Evolutionary conservation across 2,113 vertebrate species (phyloP).

Genomic region (Collichthys lucidus): DNA sequence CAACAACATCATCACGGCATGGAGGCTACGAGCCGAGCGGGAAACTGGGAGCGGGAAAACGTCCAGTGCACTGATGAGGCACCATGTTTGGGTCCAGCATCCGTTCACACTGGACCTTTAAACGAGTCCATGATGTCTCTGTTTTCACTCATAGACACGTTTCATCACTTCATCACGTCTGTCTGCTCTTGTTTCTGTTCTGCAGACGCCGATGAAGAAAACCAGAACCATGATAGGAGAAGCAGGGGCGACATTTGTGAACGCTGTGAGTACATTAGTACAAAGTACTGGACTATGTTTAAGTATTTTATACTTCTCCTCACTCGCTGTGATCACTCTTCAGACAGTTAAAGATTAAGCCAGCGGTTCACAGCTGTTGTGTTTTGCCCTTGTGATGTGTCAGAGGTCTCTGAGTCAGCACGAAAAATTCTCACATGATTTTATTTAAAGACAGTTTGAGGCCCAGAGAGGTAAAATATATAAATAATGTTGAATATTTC

Average conservation of each 20-base stretch:
- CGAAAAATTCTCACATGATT: background rate
- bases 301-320: background rate
- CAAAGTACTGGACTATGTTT: background rate
- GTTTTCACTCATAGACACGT: too few relatives aligned
- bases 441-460: background rate
- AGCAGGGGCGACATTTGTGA: constrained; percentile 83
- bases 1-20: too few relatives aligned
- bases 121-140: too few relatives aligned
- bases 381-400: background rate
- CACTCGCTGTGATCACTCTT: background rate
- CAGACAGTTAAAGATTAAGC: background rate
- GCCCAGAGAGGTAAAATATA: background rate
- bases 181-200: constrained; percentile 23
- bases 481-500: background rate
- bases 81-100: too few relatives aligned
- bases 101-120: too few relatives aligned
- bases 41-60: too few relatives aligned
- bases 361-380: background rate
- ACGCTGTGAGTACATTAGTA: constrained; percentile 81
- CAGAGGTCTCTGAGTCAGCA: background rate
- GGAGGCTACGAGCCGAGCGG: too few relatives aligned
- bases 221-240: constrained; percentile 80
- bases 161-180: too few relatives aligned
- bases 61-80: too few relatives aligned
- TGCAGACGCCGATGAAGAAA: constrained; percentile 85